Conservation (phyloP, 2,113 vertebrate species). For the Pangasianodon gigas region DNA sequence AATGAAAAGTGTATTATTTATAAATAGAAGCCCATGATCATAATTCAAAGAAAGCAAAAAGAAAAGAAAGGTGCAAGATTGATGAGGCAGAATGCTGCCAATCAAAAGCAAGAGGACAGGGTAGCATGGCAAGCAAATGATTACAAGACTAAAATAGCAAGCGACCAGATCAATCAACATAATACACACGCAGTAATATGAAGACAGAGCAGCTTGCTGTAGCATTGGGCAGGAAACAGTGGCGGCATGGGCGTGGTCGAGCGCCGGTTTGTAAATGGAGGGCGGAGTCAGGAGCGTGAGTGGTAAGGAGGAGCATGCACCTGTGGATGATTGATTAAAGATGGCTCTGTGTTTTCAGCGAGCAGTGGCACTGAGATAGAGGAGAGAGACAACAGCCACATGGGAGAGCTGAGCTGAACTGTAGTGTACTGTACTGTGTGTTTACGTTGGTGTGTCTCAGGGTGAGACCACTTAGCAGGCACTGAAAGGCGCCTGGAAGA, state of each 20-base stretch:
- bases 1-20: conserved; percentile 71
- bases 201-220: conserved; percentile 73
- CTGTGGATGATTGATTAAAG: not conserved
- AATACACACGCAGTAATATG: conserved; percentile 67
- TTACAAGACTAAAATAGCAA: conserved; percentile 60
- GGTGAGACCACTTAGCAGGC: not conserved
- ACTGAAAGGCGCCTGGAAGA: not conserved
- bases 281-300: not conserved
- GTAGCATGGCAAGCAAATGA: conserved; percentile 65
- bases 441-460: not conserved
- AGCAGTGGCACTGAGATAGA: too few relatives aligned
- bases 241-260: too few relatives aligned
- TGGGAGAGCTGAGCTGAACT: not conserved
- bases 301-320: not conserved
- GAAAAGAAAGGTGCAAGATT: conserved; percentile 55
- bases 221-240: conserved; percentile 62
- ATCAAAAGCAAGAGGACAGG: conserved; percentile 68
- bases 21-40: conserved; percentile 70
- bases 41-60: conserved; percentile 23
- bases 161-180: conserved; percentile 74
- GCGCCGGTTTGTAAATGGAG: not conserved
- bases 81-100: conserved; percentile 66
- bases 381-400: not conserved
- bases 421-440: not conserved
- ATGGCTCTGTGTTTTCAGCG: too few relatives aligned